These are phyloP conservation scores for Entelurus aequoreus DNA, from an alignment of 2,113 vertebrate genomes.

Conservation along the genomic window DNA sequence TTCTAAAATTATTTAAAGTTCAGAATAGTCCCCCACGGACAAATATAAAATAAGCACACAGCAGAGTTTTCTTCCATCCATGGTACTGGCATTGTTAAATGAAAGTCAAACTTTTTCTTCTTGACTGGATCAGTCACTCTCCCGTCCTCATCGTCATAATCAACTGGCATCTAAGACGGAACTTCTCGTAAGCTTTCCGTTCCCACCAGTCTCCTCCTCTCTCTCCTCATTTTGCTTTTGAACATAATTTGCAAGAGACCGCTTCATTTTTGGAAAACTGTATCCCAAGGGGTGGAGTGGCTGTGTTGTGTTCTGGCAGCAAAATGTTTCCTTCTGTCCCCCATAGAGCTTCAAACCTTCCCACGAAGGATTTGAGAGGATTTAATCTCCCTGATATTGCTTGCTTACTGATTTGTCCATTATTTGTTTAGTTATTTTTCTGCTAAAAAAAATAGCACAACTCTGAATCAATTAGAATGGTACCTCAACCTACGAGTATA, in stretches of 20 bases:
- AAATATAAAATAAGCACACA: neutral
- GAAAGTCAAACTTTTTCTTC: neutral
- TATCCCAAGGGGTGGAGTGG: neutral
- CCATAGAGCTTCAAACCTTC: slow-evolving; percentile 5
- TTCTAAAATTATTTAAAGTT: neutral
- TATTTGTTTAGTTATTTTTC: neutral
- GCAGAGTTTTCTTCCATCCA: neutral
- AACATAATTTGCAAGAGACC: neutral
- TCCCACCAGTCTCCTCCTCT: neutral
- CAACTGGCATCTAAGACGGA: slow-evolving; percentile 1
- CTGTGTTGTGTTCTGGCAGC: neutral
- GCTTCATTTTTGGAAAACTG: slow-evolving; percentile 2
- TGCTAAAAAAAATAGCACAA: slow-evolving; percentile 4
- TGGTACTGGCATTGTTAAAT: neutral
- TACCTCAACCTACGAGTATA: too few species aligned
- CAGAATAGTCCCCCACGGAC: neutral
- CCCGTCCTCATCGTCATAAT: neutral
- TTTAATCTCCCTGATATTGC: neutral
- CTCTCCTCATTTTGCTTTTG: neutral
- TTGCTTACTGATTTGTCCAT: neutral
- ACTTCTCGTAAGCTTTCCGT: slow-evolving; percentile 1
- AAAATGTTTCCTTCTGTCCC: slow-evolving; percentile 4
- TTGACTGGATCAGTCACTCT: neutral
- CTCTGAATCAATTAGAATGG: too few species aligned
- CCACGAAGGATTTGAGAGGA: neutral